phyloP scores from a whole-genome alignment of 2,113 vertebrate genomes.

The Peromyscus leucopus region DNA sequence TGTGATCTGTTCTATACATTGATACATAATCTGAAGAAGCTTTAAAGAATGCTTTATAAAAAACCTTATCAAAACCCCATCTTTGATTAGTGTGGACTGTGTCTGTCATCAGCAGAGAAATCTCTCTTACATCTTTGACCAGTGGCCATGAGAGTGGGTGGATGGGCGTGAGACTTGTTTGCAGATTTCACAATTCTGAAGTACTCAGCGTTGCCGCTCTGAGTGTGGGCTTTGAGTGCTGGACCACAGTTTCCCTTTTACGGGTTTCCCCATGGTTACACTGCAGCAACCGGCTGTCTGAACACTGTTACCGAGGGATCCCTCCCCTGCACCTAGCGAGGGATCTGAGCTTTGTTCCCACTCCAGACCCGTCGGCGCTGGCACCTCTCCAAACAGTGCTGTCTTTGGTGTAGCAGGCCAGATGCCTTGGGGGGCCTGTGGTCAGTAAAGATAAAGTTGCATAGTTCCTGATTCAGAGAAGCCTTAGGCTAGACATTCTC shows the following conservation, averaged over 20 bases:
- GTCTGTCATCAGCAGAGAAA: not conserved
- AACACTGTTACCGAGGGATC: not conserved
- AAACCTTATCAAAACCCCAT: not conserved
- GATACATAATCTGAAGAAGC: slow-evolving; percentile 2
- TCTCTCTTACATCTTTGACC: not conserved
- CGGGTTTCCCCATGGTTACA: slow-evolving; percentile 40
- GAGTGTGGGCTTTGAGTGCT: not conserved
- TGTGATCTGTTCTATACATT: not conserved
- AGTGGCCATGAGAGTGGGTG: not conserved
- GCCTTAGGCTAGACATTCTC: not conserved
- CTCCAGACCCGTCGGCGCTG: not conserved
- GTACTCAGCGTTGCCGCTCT: fast-evolving
- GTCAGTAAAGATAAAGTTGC: not conserved
- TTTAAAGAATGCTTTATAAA: not conserved
- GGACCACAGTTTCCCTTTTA: slow-evolving; percentile 70
- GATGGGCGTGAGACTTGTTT: not conserved
- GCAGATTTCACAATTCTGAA: not conserved
- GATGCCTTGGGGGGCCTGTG: not conserved
- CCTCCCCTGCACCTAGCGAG: not conserved
- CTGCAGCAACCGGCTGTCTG: not conserved
- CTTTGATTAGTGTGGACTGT: not conserved
- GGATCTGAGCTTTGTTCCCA: not conserved
- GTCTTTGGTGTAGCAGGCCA: not conserved
- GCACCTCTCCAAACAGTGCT: not conserved
- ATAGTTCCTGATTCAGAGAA: slow-evolving; percentile 30